A percentile compares a stretch with the other conserved stretches of the same genome.
phyloP scores from a whole-genome alignment of 1,140 invertebrate species.

The Rhynchophorus ferrugineus region DNA sequence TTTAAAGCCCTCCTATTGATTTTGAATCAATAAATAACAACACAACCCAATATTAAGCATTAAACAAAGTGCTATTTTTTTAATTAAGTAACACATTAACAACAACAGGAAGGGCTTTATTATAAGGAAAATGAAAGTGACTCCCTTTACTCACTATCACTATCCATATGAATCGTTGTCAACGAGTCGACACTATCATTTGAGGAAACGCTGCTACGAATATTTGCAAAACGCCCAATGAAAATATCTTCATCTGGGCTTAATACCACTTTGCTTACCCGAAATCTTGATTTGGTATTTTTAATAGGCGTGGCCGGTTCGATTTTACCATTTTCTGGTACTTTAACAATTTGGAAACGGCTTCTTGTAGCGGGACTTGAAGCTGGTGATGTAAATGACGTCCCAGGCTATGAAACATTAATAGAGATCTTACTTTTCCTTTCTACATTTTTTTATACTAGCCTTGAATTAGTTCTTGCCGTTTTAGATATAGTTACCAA shows the following conservation, averaged over 20 bases:
- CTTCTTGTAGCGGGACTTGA: conserved; percentile 22
- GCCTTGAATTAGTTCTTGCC: no score
- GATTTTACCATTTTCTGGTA: conserved; percentile 14
- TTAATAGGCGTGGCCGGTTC: neutral
- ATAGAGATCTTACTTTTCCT: no score
- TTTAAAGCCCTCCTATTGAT: neutral
- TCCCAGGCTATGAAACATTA: conserved; percentile 24
- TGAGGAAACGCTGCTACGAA: conserved; percentile 33
- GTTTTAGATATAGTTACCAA: no score
- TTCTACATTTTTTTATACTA: no score
- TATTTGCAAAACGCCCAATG: conserved; percentile 30
- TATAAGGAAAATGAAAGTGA: no score
- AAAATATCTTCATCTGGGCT: conserved; percentile 29
- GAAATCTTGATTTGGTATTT: conserved; percentile 19
- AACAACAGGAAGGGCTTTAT: no score
- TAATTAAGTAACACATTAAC: no score
- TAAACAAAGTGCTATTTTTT: no score
- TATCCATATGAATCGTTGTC: conserved; percentile 23
- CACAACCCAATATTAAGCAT: neutral
- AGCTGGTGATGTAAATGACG: conserved; percentile 23
- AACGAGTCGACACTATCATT: conserved; percentile 32
- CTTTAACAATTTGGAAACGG: conserved; percentile 26
- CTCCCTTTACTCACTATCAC: conserved; percentile 28
- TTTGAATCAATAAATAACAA: neutral
- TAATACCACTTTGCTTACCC: conserved; percentile 26